Conservation (phyloP, 2,888 invertebrate species). For the Macropis europaea region DNA sequence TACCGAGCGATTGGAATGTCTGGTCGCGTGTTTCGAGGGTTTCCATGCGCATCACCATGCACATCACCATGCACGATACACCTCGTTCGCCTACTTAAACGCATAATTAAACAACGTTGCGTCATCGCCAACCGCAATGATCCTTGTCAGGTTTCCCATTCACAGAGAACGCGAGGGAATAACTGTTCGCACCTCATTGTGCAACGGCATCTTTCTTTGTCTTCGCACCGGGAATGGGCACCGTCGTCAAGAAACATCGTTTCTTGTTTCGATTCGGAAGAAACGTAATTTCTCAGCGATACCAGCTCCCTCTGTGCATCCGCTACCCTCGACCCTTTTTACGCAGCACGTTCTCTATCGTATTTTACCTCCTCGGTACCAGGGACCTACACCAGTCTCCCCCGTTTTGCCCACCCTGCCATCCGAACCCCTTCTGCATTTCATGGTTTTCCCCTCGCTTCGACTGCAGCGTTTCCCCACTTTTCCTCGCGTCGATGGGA, state of each 20-base stretch:
- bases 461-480: no score
- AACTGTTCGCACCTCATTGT: constrained; percentile 57
- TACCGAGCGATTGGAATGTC: no score
- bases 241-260: constrained; percentile 7
- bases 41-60: no score
- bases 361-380: no score
- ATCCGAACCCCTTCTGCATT: no score
- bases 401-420: no score
- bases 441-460: no score
- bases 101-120: constrained; percentile 51
- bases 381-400: no score
- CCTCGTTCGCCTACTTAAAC: constrained; percentile 19
- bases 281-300: background rate
- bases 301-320: background rate
- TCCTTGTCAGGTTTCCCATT: constrained; percentile 45
- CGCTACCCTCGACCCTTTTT: background rate
- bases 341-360: no score
- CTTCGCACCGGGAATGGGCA: background rate
- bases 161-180: constrained; percentile 35
- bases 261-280: background rate
- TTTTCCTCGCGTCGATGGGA: no score
- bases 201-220: constrained; percentile 43
- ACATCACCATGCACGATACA: background rate
- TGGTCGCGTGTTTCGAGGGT: no score
- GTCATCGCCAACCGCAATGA: constrained; percentile 46